phyloP scores from a whole-genome alignment of 2,888 invertebrate genomes.

The Drosophila merina region DNA sequence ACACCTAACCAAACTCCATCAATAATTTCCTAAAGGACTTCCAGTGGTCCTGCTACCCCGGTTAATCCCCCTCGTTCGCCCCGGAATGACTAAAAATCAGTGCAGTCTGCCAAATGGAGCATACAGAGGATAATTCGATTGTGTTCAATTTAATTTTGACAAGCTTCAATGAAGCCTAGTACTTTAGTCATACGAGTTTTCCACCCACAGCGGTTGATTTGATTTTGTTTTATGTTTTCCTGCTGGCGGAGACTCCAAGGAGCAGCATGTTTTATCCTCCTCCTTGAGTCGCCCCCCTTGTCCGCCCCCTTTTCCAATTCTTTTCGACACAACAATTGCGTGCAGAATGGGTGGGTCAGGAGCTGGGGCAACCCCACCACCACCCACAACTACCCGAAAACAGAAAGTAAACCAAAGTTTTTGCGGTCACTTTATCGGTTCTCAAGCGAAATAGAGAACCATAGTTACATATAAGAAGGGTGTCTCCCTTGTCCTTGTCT shows the following conservation, averaged over 20 bases:
- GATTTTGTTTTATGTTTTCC: slow-evolving; percentile 76
- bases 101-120: slow-evolving; percentile 72
- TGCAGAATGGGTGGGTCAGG: slow-evolving; percentile 27
- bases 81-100: slow-evolving; percentile 27
- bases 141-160: slow-evolving; percentile 84
- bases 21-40: not conserved
- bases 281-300: slow-evolving; percentile 7
- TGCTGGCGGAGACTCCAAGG: slow-evolving; percentile 58
- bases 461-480: slow-evolving; percentile 16
- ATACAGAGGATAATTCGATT: slow-evolving; percentile 82
- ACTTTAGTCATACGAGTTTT: slow-evolving; percentile 31
- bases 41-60: not conserved
- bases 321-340: slow-evolving; percentile 51
- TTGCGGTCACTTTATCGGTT: slow-evolving; percentile 70
- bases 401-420: slow-evolving; percentile 50
- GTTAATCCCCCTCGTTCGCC: slow-evolving; percentile 1
- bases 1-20: slow-evolving; percentile 3
- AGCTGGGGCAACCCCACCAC: slow-evolving; percentile 1
- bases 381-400: slow-evolving; percentile 6
- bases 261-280: slow-evolving; percentile 36
- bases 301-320: slow-evolving; percentile 26
- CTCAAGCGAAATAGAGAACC: slow-evolving; percentile 21
- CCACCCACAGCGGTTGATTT: slow-evolving; percentile 68
- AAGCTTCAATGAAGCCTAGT: slow-evolving; percentile 80
- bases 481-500: too few species aligned